phyloP scores from a whole-genome alignment of 2,113 vertebrate species.

The Otus sunia region DNA sequence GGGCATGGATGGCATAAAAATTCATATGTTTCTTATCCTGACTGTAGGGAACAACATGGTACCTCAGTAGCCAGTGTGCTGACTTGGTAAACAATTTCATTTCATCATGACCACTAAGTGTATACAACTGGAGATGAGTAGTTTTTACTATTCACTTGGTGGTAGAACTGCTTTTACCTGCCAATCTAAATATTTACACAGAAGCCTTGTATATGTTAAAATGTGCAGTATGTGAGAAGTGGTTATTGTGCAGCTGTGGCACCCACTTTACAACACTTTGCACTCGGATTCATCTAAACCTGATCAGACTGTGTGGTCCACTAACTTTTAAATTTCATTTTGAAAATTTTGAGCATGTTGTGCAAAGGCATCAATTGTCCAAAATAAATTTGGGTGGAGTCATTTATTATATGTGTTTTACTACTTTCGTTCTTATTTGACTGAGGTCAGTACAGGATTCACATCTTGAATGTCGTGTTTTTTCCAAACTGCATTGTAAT shows the following conservation, averaged over 20 bases:
- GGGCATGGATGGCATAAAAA: neutral
- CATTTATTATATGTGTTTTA: slow-evolving; percentile 21
- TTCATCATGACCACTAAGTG: neutral
- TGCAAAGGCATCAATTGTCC: slow-evolving; percentile 35
- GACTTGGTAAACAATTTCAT: neutral
- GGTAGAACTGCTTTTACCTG: slow-evolving; percentile 7
- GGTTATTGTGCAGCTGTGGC: slow-evolving; percentile 23
- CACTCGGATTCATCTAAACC: slow-evolving; percentile 3
- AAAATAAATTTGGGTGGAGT: slow-evolving; percentile 48
- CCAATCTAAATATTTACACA: neutral
- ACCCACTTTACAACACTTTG: slow-evolving; percentile 4
- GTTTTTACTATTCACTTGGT: neutral
- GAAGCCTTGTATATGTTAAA: neutral
- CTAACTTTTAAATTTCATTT: slow-evolving; percentile 52
- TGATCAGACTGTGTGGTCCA: neutral
- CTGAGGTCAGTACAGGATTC: neutral
- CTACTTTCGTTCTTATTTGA: slow-evolving; percentile 14
- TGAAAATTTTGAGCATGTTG: slow-evolving; percentile 43
- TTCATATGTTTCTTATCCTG: neutral
- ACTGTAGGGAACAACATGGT: neutral
- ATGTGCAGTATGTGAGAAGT: neutral
- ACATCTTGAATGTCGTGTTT: neutral
- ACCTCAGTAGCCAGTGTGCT: neutral
- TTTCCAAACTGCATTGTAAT: slow-evolving; percentile 19
- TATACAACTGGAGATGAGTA: neutral